Percentiles rank a stretch among this genome's conserved stretches.
These are phyloP conservation scores for Pristionchus pacificus DNA, from an alignment of 1,140 invertebrate genomes.

Conservation along the genomic window DNA sequence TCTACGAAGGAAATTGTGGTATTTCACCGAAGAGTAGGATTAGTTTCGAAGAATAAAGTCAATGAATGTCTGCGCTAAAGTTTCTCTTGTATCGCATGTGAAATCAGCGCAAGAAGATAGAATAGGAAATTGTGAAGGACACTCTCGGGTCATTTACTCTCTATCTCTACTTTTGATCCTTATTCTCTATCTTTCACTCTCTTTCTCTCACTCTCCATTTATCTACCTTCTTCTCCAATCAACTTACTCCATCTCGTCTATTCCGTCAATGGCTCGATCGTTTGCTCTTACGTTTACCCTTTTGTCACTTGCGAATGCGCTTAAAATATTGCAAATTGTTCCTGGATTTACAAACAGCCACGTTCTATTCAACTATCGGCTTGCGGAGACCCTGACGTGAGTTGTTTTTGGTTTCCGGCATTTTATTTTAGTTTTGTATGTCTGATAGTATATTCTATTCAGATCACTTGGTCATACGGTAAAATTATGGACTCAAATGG, in stretches of 20 bases:
- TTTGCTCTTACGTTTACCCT: conserved; percentile 11
- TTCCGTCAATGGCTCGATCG: conserved; percentile 59
- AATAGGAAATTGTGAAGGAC: too few relatives aligned
- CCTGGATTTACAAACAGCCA: conserved; percentile 56
- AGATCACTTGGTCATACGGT: conserved; percentile 50
- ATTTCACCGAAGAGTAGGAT: too few relatives aligned
- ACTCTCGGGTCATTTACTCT: too few relatives aligned
- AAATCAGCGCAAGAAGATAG: too few relatives aligned
- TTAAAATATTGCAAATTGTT: conserved; percentile 53
- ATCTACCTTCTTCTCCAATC: background rate
- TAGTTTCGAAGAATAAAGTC: too few relatives aligned
- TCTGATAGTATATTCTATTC: conserved; percentile 1
- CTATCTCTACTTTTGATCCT: too few relatives aligned
- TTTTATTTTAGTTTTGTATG: background rate
- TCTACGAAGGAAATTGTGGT: too few relatives aligned
- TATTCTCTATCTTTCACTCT: conserved; percentile 10
- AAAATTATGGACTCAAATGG: conserved; percentile 55
- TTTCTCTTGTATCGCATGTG: too few relatives aligned
- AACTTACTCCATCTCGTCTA: background rate
- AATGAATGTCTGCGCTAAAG: too few relatives aligned
- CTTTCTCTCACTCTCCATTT: background rate
- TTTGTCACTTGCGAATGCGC: conserved; percentile 6
- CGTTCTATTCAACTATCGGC: conserved; percentile 55
- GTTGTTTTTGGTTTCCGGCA: background rate
- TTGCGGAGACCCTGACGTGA: conserved; percentile 44